Evolutionary conservation across 2,888 invertebrate genomes (phyloP).

Genomic region (Zonitis immaculata): DNA sequence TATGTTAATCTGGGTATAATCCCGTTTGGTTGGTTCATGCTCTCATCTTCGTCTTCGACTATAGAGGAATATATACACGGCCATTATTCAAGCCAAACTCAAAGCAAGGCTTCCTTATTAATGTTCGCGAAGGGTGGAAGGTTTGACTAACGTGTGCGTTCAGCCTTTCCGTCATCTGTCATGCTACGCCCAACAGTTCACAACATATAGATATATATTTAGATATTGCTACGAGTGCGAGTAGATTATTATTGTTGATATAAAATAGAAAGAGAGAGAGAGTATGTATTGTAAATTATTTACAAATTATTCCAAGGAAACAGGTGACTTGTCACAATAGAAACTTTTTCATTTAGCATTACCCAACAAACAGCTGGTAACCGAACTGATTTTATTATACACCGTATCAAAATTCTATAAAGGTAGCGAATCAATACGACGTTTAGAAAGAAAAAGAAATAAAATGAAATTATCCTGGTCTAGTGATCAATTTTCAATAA

Average conservation of each 20-base stretch:
- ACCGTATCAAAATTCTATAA: slow-evolving; percentile 10
- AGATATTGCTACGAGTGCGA: neutral
- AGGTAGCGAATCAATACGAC: slow-evolving; percentile 4
- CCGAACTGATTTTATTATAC: slow-evolving; percentile 13
- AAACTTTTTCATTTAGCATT: slow-evolving; percentile 18
- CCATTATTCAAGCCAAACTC: slow-evolving; percentile 43
- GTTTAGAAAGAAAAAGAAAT: neutral
- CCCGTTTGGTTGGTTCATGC: slow-evolving; percentile 47
- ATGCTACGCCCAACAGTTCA: slow-evolving; percentile 26
- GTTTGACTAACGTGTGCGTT: slow-evolving; percentile 33
- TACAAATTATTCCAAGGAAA: slow-evolving; percentile 13
- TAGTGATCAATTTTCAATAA: slow-evolving; percentile 25
- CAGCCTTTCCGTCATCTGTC: slow-evolving; percentile 32
- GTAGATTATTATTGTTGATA: neutral
- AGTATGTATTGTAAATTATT: slow-evolving; percentile 15
- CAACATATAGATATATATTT: too few relatives aligned
- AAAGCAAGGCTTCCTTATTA: slow-evolving; percentile 34
- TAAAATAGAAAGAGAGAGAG: neutral
- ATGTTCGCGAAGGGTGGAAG: slow-evolving; percentile 23
- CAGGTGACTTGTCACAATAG: slow-evolving; percentile 23
- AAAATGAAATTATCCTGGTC: neutral
- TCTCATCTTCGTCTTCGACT: slow-evolving; percentile 43
- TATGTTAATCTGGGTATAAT: slow-evolving; percentile 50
- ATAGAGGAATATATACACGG: slow-evolving; percentile 33
- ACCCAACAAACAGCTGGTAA: slow-evolving; percentile 15